Percentiles rank a stretch among this genome's conserved stretches.
phyloP scores from a whole-genome alignment of 1,140 invertebrate genomes.

The Diabrotica undecimpunctata region DNA sequence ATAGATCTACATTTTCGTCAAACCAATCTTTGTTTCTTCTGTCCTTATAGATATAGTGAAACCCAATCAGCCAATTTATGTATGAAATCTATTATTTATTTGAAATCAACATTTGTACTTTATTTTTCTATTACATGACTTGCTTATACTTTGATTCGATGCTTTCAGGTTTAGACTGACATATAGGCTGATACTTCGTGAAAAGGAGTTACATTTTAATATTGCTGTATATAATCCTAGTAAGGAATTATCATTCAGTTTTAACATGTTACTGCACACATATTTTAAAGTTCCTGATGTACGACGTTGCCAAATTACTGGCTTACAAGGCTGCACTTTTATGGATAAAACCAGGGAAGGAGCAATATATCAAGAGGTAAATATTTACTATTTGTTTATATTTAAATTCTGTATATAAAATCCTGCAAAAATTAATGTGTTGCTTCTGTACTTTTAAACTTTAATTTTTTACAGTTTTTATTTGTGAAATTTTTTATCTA shows the following conservation, averaged over 20 bases:
- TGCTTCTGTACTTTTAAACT: too few relatives aligned
- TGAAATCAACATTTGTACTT: too few relatives aligned
- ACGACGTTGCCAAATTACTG: conserved; percentile 82
- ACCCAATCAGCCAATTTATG: too few relatives aligned
- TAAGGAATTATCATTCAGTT: conserved; percentile 85
- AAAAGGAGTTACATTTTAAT: conserved; percentile 89
- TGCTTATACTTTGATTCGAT: not conserved
- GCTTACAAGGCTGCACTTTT: conserved; percentile 86
- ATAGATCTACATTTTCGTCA: too few relatives aligned
- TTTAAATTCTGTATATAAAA: too few relatives aligned
- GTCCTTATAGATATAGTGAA: too few relatives aligned
- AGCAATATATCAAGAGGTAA: conserved; percentile 72
- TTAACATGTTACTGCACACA: conserved; percentile 89
- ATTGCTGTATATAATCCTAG: conserved; percentile 88
- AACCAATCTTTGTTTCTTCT: too few relatives aligned
- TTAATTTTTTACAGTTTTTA: too few relatives aligned
- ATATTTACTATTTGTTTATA: not conserved
- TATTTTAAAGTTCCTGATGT: conserved; percentile 96
- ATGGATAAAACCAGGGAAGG: conserved; percentile 89
- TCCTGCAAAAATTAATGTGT: too few relatives aligned
- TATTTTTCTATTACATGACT: too few relatives aligned
- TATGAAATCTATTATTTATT: too few relatives aligned
- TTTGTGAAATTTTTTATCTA: too few relatives aligned
- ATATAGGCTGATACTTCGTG: conserved; percentile 81
- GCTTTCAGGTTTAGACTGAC: conserved; percentile 71